Conservation (phyloP, 2,888 invertebrate genomes). For the Plusia festucae region DNA sequence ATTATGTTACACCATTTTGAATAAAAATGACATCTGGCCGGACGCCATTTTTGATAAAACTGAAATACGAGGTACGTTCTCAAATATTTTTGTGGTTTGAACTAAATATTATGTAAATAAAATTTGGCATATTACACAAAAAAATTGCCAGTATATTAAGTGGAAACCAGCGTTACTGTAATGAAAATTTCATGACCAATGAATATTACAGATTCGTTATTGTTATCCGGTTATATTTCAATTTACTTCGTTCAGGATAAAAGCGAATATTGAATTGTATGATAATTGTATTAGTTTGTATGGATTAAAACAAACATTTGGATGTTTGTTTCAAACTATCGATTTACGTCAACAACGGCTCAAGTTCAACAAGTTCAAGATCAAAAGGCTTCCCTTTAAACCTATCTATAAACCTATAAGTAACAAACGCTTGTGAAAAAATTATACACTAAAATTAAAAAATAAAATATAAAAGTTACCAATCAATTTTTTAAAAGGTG, state of each 20-base stretch:
- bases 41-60: slow-evolving; percentile 6
- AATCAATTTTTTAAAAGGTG: too few species aligned
- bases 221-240: neutral
- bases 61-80: neutral
- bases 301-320: neutral
- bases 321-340: neutral
- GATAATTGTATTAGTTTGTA: neutral
- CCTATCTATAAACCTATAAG: too few species aligned
- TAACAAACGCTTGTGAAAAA: too few species aligned
- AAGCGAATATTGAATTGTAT: neutral
- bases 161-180: neutral
- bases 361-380: neutral
- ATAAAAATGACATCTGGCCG: slow-evolving; percentile 11
- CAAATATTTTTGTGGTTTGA: neutral
- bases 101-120: neutral
- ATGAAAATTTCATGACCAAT: neutral
- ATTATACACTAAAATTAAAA: too few species aligned
- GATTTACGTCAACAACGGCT: neutral
- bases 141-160: too few species aligned
- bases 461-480: too few species aligned
- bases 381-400: too few species aligned
- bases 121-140: neutral
- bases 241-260: neutral
- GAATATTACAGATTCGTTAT: neutral
- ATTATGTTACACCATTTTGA: neutral